phyloP scores from a whole-genome alignment of 2,888 invertebrate genomes.

The Aspidiotus destructor region DNA sequence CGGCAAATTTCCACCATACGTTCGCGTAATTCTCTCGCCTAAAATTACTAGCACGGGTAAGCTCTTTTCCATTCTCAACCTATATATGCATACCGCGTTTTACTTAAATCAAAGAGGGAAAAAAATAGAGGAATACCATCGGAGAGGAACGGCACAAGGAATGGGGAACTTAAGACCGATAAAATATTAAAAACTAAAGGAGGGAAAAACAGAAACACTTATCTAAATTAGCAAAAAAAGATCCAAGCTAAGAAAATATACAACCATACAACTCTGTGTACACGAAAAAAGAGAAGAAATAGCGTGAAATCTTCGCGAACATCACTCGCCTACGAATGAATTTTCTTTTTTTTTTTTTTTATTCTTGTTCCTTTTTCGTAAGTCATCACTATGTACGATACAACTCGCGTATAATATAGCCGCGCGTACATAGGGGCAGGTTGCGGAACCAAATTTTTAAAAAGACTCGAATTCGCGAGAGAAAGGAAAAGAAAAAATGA shows the following conservation, averaged over 20 bases:
- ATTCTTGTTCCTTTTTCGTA: no score
- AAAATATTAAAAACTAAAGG: neutral
- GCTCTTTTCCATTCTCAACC: no score
- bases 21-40: no score
- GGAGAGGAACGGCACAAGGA: no score
- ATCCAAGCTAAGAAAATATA: no score
- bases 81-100: no score
- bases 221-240: slow-evolving; percentile 1
- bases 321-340: neutral
- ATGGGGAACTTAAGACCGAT: slow-evolving; percentile 1
- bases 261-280: neutral
- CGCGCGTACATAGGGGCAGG: neutral
- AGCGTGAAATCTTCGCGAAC: slow-evolving; percentile 4
- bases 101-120: no score
- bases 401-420: no score
- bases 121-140: no score
- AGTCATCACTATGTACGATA: no score
- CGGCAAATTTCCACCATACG: no score
- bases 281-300: neutral
- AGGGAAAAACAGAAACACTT: neutral
- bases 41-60: no score
- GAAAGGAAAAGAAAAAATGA: neutral
- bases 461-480: neutral
- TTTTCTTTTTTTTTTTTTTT: neutral
- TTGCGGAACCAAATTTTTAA: neutral